Conservation (phyloP, 2,888 invertebrate genomes). For the Hoplodrina blanda region DNA sequence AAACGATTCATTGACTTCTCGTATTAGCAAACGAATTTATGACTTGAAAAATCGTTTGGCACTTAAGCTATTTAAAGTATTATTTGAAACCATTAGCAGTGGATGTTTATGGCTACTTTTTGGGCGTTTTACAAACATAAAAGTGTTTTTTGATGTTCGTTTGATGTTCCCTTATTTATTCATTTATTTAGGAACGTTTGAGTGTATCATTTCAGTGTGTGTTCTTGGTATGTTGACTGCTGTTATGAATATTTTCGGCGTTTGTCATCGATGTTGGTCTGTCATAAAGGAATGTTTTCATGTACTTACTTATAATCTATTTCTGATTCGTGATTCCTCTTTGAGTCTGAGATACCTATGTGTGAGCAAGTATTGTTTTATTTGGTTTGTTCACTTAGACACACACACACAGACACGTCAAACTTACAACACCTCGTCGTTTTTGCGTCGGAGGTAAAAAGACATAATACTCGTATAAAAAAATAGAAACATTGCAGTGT, state of each 20-base stretch:
- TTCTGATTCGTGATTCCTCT: conserved; percentile 16
- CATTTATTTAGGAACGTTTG: conserved; percentile 56
- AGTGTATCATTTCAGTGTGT: conserved; percentile 32
- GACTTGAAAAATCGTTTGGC: conserved; percentile 68
- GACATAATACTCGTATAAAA: neutral
- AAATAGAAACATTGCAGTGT: conserved; percentile 9
- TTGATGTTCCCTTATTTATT: conserved; percentile 70
- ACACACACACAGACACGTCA: no score
- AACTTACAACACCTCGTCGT: no score
- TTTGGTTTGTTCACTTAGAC: conserved; percentile 21
- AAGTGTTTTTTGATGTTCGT: conserved; percentile 63
- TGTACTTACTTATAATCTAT: conserved; percentile 40
- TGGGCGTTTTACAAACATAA: conserved; percentile 68
- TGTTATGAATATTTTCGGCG: conserved; percentile 45
- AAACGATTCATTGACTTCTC: conserved; percentile 56
- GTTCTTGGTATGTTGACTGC: conserved; percentile 45
- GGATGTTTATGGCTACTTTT: conserved; percentile 67
- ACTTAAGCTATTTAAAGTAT: conserved; percentile 72
- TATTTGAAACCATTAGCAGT: conserved; percentile 71
- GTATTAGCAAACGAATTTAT: conserved; percentile 68
- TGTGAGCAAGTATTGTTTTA: conserved; percentile 30
- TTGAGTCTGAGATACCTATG: conserved; percentile 20
- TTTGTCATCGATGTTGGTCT: conserved; percentile 47
- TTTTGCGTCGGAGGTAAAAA: no score
- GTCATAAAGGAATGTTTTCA: conserved; percentile 35